These are phyloP conservation scores for Cuculus canorus DNA, from an alignment of 2,797 vertebrate species.

Conservation along the genomic window DNA sequence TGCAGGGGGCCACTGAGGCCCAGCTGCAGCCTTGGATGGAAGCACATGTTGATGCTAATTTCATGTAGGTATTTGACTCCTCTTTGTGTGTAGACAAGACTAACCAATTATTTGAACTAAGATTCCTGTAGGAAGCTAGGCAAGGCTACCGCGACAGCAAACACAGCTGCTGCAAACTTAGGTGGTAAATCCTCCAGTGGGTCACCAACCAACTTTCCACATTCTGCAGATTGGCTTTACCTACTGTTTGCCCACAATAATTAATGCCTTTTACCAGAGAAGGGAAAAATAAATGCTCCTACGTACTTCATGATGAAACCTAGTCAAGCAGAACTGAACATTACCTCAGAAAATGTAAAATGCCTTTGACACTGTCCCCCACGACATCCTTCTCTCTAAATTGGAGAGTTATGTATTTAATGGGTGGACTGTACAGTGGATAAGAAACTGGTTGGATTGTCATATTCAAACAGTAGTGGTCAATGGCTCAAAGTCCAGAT, in stretches of 20 bases:
- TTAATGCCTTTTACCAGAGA: not conserved
- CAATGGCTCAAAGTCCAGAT: no score
- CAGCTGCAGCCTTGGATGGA: not conserved
- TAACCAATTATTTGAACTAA: not conserved
- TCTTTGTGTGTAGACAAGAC: not conserved
- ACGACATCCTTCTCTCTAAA: no score
- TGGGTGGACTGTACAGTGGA: no score
- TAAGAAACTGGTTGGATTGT: no score
- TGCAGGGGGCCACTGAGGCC: rapidly evolving
- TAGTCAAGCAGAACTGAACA: not conserved
- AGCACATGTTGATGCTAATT: not conserved
- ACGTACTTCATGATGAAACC: not conserved
- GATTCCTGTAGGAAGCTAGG: not conserved
- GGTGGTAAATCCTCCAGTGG: not conserved
- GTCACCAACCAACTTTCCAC: not conserved
- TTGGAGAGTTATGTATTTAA: no score
- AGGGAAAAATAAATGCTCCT: not conserved
- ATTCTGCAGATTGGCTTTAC: not conserved
- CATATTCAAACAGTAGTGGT: no score
- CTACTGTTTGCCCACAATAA: not conserved
- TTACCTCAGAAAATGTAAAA: not conserved
- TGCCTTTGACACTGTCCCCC: no score
- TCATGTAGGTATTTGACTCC: not conserved
- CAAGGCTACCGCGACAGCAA: not conserved
- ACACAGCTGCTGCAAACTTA: not conserved